These are phyloP conservation scores for Zosterops hypoxanthus DNA, from an alignment of 2,113 vertebrate genomes.

Conservation along the genomic window DNA sequence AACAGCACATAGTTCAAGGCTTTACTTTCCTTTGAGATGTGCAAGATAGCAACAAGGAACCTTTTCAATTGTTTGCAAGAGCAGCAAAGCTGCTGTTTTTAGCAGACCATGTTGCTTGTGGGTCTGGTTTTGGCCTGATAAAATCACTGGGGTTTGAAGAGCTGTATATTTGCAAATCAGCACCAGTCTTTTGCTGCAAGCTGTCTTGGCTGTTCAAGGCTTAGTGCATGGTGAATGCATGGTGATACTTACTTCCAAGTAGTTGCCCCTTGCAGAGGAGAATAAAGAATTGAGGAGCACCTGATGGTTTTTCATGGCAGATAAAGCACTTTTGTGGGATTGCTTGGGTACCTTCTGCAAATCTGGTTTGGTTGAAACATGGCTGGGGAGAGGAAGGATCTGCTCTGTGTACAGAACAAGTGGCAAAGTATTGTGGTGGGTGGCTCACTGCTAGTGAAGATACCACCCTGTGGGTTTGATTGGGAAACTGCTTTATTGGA, in stretches of 20 bases:
- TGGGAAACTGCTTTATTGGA: not conserved
- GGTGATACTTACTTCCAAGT: not conserved
- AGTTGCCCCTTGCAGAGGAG: not conserved
- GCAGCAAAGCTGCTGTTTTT: not conserved
- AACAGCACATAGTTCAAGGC: not conserved
- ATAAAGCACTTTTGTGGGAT: not conserved
- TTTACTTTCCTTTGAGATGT: not conserved
- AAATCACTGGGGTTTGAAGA: not conserved
- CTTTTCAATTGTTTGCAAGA: not conserved
- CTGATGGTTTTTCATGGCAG: not conserved
- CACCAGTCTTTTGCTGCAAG: not conserved
- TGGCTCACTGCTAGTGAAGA: not conserved
- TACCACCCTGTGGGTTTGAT: not conserved
- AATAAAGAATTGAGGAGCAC: not conserved
- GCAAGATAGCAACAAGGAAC: not conserved
- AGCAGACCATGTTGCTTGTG: not conserved
- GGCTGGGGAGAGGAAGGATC: not conserved
- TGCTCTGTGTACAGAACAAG: not conserved
- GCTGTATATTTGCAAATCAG: not conserved
- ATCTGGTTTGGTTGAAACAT: not conserved
- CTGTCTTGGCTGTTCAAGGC: not conserved
- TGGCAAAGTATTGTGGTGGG: not conserved
- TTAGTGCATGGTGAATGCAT: not conserved
- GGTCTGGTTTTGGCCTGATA: not conserved
- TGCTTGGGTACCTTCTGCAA: not conserved